Evolutionary conservation across 2,888 invertebrate genomes (phyloP).

Genomic region (Mesorhabditis spiculigera): DNA sequence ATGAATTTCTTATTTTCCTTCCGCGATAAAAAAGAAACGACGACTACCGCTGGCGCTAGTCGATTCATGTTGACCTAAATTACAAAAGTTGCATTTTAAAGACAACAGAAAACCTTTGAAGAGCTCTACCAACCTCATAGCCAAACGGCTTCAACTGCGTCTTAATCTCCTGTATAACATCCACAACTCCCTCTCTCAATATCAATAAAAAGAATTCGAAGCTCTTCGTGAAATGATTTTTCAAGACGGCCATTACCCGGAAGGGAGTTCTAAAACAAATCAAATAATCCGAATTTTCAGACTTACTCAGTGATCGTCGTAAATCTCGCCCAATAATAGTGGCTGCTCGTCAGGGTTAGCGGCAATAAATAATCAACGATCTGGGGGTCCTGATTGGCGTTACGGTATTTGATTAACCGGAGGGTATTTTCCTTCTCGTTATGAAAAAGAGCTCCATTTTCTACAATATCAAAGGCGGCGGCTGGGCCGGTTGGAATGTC

Average conservation of each 20-base stretch:
- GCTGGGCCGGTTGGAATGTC: not conserved
- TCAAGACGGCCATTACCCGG: slow-evolving; percentile 1
- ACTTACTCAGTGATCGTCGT: not conserved
- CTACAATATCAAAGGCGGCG: not conserved
- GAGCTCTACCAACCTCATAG: not conserved
- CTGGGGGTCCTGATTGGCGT: too few species aligned
- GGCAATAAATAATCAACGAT: not conserved
- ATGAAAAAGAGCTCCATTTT: not conserved
- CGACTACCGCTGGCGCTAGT: not conserved
- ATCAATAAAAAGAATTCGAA: slow-evolving; percentile 3
- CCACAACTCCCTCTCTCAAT: not conserved
- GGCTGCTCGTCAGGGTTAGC: not conserved
- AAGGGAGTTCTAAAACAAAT: not conserved
- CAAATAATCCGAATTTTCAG: not conserved
- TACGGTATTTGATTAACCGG: not conserved
- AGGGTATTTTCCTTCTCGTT: not conserved
- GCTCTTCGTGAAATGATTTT: not conserved
- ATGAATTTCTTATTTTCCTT: slow-evolving; percentile 1
- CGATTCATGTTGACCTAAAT: not conserved
- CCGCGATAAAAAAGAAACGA: not conserved
- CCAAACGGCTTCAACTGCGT: not conserved
- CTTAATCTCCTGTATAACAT: not conserved
- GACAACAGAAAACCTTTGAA: not conserved
- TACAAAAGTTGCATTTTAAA: not conserved
- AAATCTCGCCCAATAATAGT: not conserved